A percentile compares a stretch with the other conserved stretches of the same genome.
phyloP scores from a whole-genome alignment of 2,888 invertebrate genomes.

The Monochamus alternatus region DNA sequence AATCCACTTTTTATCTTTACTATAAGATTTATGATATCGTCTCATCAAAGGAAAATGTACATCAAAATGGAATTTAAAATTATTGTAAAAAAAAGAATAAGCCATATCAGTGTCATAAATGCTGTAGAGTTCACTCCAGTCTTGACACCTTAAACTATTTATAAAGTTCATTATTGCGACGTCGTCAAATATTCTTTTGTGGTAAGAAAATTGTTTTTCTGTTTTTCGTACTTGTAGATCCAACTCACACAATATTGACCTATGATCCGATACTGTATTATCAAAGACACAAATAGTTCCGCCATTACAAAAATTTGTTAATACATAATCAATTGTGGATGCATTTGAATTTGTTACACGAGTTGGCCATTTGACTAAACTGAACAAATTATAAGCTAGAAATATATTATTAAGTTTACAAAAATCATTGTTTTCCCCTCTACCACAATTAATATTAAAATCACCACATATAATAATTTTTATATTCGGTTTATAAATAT shows the following conservation, averaged over 20 bases:
- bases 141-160: background rate
- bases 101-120: background rate
- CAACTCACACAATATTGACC: background rate
- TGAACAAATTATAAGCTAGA: background rate
- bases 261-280: conserved; percentile 1
- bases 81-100: background rate
- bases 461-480: background rate
- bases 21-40: background rate
- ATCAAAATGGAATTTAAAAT: background rate
- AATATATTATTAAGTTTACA: background rate
- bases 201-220: background rate
- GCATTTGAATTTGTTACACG: background rate
- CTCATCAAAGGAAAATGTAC: background rate
- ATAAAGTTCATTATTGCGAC: background rate
- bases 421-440: background rate
- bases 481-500: background rate
- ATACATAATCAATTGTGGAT: background rate
- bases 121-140: background rate
- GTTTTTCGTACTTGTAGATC: background rate
- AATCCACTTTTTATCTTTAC: background rate
- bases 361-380: conserved; percentile 6
- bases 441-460: background rate
- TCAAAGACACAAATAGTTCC: conserved; percentile 2
- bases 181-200: background rate
- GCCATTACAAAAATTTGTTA: background rate